Evolutionary conservation across 2,113 vertebrate species (phyloP).

Genomic region (Junco hyemalis): DNA sequence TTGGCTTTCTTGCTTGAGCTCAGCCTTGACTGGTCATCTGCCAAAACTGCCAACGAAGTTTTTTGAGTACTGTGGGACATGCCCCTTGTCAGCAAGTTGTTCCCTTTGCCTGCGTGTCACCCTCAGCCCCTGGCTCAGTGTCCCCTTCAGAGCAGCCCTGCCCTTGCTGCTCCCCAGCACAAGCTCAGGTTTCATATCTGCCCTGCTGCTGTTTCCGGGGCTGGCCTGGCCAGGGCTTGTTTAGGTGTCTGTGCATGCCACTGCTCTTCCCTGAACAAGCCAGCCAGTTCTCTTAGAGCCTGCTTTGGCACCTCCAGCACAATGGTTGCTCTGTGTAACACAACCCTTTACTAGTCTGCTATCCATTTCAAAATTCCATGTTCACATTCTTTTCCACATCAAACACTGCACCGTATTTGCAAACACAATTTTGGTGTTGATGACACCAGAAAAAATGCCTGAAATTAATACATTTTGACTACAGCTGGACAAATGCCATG

Average conservation of each 20-base stretch:
- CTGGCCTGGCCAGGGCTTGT: conserved; percentile 15
- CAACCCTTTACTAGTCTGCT: background rate
- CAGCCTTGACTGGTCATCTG: background rate
- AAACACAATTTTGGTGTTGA: background rate
- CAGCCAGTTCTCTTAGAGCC: background rate
- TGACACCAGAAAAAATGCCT: background rate
- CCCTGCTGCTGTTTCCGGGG: background rate
- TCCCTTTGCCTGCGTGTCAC: background rate
- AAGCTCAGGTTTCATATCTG: background rate
- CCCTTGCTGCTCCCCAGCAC: background rate
- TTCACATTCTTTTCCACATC: background rate
- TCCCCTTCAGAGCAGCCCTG: background rate
- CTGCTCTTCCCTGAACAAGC: background rate
- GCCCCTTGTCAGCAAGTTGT: background rate
- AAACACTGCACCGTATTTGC: background rate
- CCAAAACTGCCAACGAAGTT: background rate
- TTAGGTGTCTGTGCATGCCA: background rate
- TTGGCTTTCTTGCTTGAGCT: background rate
- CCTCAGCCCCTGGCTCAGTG: background rate
- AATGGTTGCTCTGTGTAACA: background rate
- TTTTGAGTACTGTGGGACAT: background rate
- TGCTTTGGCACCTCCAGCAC: background rate
- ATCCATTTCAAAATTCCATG: background rate
- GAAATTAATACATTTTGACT: background rate
- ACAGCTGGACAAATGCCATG: background rate